These are phyloP conservation scores for Polyommatus iphigenia DNA, from an alignment of 2,888 invertebrate species.

Conservation along the genomic window DNA sequence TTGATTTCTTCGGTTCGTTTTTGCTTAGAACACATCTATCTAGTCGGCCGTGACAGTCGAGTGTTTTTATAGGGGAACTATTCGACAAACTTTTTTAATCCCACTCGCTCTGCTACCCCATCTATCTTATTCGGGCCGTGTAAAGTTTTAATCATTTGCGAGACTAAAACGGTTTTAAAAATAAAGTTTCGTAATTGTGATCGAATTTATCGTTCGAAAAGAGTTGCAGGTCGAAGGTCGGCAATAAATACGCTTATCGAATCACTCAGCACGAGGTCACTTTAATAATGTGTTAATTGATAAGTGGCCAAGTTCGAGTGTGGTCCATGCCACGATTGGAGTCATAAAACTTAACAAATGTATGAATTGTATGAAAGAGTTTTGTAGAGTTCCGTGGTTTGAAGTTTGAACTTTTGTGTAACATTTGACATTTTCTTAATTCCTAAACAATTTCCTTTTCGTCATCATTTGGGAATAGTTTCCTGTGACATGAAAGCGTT, in stretches of 20 bases:
- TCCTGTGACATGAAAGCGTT: background rate
- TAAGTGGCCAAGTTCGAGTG: background rate
- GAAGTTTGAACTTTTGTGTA: too few relatives aligned
- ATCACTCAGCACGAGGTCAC: constrained; percentile 21
- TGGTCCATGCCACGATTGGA: background rate
- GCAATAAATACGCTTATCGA: constrained; percentile 22
- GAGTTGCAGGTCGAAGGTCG: constrained; percentile 16
- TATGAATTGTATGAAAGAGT: too few relatives aligned
- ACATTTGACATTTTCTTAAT: too few relatives aligned
- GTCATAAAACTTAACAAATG: too few relatives aligned
- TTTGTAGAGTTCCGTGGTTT: too few relatives aligned
- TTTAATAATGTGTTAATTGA: background rate
- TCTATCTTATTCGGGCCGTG: constrained; percentile 7
- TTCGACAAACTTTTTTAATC: constrained; percentile 10
- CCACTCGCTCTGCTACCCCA: background rate
- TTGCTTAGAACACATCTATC: constrained; percentile 2
- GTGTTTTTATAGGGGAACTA: background rate
- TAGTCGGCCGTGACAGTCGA: background rate
- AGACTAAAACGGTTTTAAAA: constrained; percentile 4
- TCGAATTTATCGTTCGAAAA: constrained; percentile 2
- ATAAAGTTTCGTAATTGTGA: constrained; percentile 8
- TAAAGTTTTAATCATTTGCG: constrained; percentile 16
- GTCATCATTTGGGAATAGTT: background rate
- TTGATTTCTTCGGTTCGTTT: background rate
- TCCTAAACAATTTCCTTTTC: too few relatives aligned